These are phyloP conservation scores for Auanema freiburgensis DNA, from an alignment of 2,888 invertebrate genomes.

Conservation along the genomic window DNA sequence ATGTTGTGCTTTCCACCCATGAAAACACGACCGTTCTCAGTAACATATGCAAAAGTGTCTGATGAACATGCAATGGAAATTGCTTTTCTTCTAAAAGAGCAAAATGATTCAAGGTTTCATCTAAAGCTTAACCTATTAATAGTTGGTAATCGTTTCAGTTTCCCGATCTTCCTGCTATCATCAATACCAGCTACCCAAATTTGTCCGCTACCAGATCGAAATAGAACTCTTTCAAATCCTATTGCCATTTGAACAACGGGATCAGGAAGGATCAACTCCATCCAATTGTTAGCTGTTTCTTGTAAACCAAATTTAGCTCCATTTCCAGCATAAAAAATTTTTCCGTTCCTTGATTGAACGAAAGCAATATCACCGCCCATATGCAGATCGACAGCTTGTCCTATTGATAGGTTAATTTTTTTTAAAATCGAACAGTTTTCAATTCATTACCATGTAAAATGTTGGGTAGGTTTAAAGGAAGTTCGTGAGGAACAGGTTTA, in stretches of 20 bases:
- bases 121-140: constrained; percentile 23
- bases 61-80: constrained; percentile 84
- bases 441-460: constrained; percentile 43
- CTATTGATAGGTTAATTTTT: constrained; percentile 23
- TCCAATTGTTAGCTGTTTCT: constrained; percentile 53
- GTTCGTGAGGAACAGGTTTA: constrained; percentile 31
- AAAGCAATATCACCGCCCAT: constrained; percentile 92
- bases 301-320: constrained; percentile 76
- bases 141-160: constrained; percentile 29
- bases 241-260: constrained; percentile 53
- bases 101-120: background rate
- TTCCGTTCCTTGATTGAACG: constrained; percentile 87
- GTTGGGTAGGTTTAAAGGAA: constrained; percentile 45
- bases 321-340: constrained; percentile 83
- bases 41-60: constrained; percentile 88
- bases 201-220: constrained; percentile 59
- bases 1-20: constrained; percentile 74
- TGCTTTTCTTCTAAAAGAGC: constrained; percentile 41
- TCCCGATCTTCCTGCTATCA: constrained; percentile 37
- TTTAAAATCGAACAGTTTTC: constrained; percentile 2
- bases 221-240: constrained; percentile 44
- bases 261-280: constrained; percentile 54
- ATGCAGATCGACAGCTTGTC: constrained; percentile 75
- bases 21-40: constrained; percentile 83
- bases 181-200: constrained; percentile 55